A percentile compares a stretch with the other conserved stretches of the same genome.
Conservation (phyloP, 2,797 vertebrate species). For the Peromyscus nudipes region DNA sequence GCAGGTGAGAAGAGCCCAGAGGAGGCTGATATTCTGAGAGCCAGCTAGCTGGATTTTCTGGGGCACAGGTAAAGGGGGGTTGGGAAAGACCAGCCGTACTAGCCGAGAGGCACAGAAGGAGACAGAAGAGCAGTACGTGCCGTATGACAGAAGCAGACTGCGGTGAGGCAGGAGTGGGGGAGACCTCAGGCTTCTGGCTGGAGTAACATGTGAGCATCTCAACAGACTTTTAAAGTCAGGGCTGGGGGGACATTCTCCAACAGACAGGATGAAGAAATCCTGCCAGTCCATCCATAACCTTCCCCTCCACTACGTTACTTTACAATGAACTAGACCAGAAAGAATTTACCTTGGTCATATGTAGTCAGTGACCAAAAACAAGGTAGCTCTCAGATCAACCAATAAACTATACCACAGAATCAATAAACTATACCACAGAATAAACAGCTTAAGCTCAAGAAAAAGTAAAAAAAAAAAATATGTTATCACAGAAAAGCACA, state of each 20-base stretch:
- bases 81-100: too few species aligned
- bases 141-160: background rate
- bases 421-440: background rate
- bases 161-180: background rate
- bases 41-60: background rate
- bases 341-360: background rate
- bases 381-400: background rate
- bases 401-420: background rate
- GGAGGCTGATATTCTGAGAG: background rate
- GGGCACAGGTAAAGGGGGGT: too few species aligned
- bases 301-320: background rate
- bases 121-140: background rate
- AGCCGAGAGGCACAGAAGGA: background rate
- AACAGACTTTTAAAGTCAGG: background rate
- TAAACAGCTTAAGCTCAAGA: background rate
- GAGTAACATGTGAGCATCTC: background rate
- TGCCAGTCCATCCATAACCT: rapidly evolving
- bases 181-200: background rate
- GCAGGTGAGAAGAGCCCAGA: background rate
- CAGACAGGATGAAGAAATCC: background rate
- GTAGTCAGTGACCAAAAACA: background rate
- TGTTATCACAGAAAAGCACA: background rate
- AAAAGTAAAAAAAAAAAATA: background rate
- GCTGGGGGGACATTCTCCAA: background rate
- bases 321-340: background rate